Percentiles rank a stretch among this genome's conserved stretches.
phyloP scores from a whole-genome alignment of 2,888 invertebrate genomes.

The Tromatobia lineatoria region DNA sequence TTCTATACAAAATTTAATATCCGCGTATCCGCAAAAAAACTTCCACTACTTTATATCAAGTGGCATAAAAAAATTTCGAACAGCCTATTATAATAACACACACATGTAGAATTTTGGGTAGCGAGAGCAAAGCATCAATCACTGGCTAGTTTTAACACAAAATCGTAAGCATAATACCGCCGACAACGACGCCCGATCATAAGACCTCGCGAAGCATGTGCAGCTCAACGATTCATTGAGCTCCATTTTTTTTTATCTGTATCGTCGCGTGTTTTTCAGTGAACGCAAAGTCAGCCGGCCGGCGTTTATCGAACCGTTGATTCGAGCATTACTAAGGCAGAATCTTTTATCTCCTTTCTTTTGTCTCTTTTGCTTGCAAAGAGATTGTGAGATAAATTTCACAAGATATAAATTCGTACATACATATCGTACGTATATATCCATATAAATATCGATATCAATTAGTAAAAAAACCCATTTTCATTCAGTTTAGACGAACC shows the following conservation, averaged over 20 bases:
- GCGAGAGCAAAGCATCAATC: too few species aligned
- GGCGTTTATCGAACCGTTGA: not conserved
- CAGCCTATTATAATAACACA: too few species aligned
- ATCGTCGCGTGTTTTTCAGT: not conserved
- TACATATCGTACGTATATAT: too few species aligned
- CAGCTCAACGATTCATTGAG: not conserved
- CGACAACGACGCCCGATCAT: not conserved
- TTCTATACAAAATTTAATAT: too few species aligned
- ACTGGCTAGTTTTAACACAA: not conserved
- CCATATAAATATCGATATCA: not conserved
- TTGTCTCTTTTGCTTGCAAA: not conserved
- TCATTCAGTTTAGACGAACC: constrained; percentile 11
- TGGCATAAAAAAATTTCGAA: too few species aligned
- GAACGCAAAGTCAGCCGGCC: constrained; percentile 1
- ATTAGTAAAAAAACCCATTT: not conserved
- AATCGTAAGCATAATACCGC: not conserved
- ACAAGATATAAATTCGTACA: not conserved
- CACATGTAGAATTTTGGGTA: too few species aligned
- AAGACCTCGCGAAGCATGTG: not conserved
- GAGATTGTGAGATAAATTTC: not conserved
- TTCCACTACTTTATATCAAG: too few species aligned
- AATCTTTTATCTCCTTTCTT: constrained; percentile 1
- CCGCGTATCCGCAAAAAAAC: too few species aligned
- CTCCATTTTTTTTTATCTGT: not conserved
- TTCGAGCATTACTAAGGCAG: not conserved